Base-by-base conservation (phyloP, 2,888 invertebrate genomes). In the Strigamia transsilvanica region DNA sequence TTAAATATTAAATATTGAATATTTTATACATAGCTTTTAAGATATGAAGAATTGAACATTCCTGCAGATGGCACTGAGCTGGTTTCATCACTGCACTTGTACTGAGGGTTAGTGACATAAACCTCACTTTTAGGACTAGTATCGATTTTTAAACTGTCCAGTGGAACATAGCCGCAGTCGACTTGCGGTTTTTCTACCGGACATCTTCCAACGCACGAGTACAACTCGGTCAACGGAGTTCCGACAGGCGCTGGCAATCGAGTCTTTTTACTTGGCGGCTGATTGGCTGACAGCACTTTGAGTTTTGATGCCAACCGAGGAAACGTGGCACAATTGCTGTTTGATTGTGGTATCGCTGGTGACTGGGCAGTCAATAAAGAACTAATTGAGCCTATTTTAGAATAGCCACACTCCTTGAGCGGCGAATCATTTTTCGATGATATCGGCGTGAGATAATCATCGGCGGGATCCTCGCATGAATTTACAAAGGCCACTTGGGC, bases 361-460 rank as follows among this genome's bases (percentile, higher is more conserved):
- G 56, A 56, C n/a, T 21, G 56, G n/a, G n/a, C 18, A 9, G 73
- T 23, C 32, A 73, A 73, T 12, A 32, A 73, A 32, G 73, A 73
- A 73, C 73, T 73, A 32, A 23, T 73, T 73, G 73, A 73, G 73
- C 73, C 73, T 73, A 73, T 27, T 32, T 73, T 73, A 13, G 73
- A 73, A 15, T 73, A 73, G 12, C 73, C 73, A 10, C 15, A 12
- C 27, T n/a, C 32, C 21, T 56, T 18, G n/a, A 18, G 56, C 9
- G 18, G 3, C 18, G 56, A 18, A 56, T 56, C 56, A 5, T 18
- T 6, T 6, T 56, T 56, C 1, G 18, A 56, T 73, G 73, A 73
- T 15, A 73, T 32, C 13, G 73, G 73, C n/a, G 12, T 32, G 32
- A 73, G 73, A 32, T 73, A 73, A 73, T 73, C 73, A 27, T 73